phyloP scores from a whole-genome alignment of 2,113 vertebrate species.

The Rhipidura dahli region DNA sequence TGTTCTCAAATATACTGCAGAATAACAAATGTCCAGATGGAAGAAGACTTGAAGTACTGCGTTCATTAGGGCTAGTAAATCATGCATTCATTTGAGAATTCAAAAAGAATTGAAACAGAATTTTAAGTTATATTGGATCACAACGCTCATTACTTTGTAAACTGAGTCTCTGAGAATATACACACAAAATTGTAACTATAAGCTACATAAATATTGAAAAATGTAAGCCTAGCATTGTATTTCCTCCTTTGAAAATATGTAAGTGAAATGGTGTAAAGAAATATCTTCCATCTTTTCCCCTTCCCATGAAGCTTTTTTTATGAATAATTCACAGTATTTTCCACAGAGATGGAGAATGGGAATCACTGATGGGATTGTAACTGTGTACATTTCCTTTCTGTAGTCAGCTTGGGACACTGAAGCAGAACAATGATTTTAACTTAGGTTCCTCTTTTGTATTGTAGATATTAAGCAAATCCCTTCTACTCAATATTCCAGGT shows the following conservation, averaged over 20 bases:
- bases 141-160: slow-evolving; percentile 25
- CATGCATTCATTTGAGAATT: slow-evolving; percentile 50
- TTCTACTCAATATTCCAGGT: neutral
- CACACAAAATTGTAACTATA: neutral
- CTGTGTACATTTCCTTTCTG: neutral
- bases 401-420: neutral
- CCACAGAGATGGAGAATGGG: neutral
- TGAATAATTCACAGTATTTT: slow-evolving; percentile 24
- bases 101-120: too few relatives aligned
- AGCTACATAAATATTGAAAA: neutral
- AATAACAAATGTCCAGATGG: slow-evolving; percentile 48
- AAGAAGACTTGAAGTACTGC: slow-evolving; percentile 38
- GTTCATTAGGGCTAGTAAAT: slow-evolving; percentile 36
- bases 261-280: neutral
- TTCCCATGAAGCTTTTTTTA: neutral
- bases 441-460: neutral
- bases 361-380: neutral
- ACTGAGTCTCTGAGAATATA: slow-evolving; percentile 19
- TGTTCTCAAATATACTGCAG: slow-evolving; percentile 15
- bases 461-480: slow-evolving; percentile 1
- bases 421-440: neutral
- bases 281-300: neutral
- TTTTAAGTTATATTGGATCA: slow-evolving; percentile 33
- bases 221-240: neutral
- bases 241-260: neutral